Percentiles rank a stretch among this genome's conserved stretches.
phyloP scores from a whole-genome alignment of 2,113 vertebrate genomes.

The Saccopteryx leptura region DNA sequence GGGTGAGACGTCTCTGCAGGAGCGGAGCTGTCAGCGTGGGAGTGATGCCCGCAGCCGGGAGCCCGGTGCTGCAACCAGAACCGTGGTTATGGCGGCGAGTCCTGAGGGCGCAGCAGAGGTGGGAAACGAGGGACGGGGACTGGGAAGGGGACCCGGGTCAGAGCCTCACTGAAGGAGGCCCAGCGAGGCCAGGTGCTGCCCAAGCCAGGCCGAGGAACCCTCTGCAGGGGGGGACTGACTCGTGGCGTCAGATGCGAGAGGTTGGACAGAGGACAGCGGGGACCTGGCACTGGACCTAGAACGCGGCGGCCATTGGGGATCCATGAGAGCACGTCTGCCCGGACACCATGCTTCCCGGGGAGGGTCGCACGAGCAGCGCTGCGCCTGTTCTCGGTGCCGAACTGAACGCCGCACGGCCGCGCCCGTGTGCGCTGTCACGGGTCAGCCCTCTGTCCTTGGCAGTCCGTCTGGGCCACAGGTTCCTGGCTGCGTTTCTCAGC shows the following conservation, averaged over 20 bases:
- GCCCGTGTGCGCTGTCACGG: neutral
- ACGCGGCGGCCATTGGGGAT: neutral
- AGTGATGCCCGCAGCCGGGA: neutral
- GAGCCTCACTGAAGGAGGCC: neutral
- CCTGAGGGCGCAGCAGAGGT: neutral
- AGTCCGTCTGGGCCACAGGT: neutral
- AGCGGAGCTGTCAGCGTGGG: neutral
- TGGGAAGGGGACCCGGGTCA: neutral
- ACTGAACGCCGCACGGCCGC: neutral
- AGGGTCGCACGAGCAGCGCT: neutral
- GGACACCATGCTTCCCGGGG: too few species aligned
- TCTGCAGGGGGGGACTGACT: neutral
- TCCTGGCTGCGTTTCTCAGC: conserved; percentile 36
- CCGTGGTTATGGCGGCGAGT: neutral
- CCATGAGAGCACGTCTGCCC: neutral
- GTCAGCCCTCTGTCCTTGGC: neutral
- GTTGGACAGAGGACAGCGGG: neutral
- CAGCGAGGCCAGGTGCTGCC: neutral
- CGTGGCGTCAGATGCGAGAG: neutral
- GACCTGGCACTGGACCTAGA: neutral
- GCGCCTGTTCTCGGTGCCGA: neutral
- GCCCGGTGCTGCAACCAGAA: neutral
- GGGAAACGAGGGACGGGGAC: neutral
- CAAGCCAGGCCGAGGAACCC: neutral
- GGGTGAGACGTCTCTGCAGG: neutral